phyloP scores from a whole-genome alignment of 2,113 vertebrate species.

The Hippoglossus stenolepis region DNA sequence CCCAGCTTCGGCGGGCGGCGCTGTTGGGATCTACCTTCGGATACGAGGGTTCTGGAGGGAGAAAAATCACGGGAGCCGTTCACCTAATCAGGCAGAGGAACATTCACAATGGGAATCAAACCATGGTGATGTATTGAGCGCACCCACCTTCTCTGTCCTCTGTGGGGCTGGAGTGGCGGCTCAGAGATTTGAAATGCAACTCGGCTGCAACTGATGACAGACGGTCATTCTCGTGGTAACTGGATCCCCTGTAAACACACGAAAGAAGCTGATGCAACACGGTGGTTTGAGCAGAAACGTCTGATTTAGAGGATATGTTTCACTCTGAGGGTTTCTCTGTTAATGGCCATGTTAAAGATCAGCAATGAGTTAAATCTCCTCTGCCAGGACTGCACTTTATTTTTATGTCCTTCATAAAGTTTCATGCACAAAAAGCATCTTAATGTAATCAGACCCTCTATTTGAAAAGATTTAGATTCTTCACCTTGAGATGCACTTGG shows the following conservation, averaged over 20 bases:
- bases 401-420: conserved; percentile 6
- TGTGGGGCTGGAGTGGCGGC: conserved; percentile 97
- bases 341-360: neutral
- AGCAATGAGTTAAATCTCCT: neutral
- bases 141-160: conserved; percentile 93
- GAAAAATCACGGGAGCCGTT: neutral
- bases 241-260: conserved; percentile 86
- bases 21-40: conserved; percentile 89
- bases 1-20: conserved; percentile 90
- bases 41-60: conserved; percentile 89
- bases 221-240: conserved; percentile 94
- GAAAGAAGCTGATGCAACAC: conserved; percentile 25
- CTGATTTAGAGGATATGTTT: neutral
- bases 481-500: neutral
- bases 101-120: neutral
- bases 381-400: neutral
- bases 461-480: neutral
- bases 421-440: too few species aligned
- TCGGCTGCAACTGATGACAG: conserved; percentile 93
- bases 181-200: conserved; percentile 94
- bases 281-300: neutral
- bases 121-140: neutral
- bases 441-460: too few species aligned
- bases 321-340: neutral
- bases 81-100: neutral